Evolutionary conservation across 2,113 vertebrate genomes (phyloP).

Genomic region (Sinocyclocheilus grahami): DNA sequence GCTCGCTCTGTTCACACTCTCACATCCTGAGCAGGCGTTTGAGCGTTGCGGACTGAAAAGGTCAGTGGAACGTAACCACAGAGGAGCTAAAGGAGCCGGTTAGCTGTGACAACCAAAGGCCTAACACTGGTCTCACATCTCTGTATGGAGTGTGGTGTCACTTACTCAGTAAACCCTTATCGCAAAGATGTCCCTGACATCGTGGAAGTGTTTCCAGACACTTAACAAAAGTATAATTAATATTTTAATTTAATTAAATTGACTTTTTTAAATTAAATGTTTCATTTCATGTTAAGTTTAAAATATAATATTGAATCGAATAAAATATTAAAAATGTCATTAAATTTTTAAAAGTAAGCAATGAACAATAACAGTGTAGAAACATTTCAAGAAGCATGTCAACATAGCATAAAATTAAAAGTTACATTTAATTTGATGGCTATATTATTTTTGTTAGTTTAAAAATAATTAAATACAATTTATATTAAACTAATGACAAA

Average conservation of each 20-base stretch:
- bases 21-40: conserved; percentile 56
- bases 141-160: not conserved
- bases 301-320: not conserved
- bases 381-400: not conserved
- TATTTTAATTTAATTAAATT: not conserved
- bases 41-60: conserved; percentile 52
- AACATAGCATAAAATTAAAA: not conserved
- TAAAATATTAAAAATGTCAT: not conserved
- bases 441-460: not conserved
- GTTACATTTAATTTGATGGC: not conserved
- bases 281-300: not conserved
- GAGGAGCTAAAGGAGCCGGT: conserved; percentile 33
- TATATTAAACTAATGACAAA: not conserved
- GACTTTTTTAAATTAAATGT: not conserved
- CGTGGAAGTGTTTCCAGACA: not conserved
- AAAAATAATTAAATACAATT: not conserved
- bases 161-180: conserved; percentile 24
- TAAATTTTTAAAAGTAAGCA: not conserved
- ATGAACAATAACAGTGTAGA: not conserved
- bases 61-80: conserved; percentile 60
- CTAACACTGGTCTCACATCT: conserved; percentile 6
- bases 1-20: conserved; percentile 51
- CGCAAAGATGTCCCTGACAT: not conserved
- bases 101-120: conserved; percentile 6
- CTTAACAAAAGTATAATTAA: not conserved